Percentiles rank a stretch among this genome's conserved stretches.
These are phyloP conservation scores for Oscheius myriophilus DNA, from an alignment of 2,888 invertebrate species.

Conservation along the genomic window DNA sequence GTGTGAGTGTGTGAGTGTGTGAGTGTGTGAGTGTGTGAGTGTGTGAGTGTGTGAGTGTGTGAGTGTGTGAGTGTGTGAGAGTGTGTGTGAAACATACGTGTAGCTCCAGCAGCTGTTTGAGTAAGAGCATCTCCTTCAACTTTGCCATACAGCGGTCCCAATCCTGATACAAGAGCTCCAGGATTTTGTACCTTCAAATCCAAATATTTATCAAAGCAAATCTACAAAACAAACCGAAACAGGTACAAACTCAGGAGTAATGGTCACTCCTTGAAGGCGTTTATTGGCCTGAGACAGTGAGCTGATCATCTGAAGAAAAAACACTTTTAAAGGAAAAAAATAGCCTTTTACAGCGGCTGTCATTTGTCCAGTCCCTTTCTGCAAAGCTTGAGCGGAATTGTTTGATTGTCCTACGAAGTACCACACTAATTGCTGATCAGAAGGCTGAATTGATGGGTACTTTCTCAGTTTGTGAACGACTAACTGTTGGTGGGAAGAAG, in stretches of 20 bases:
- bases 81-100: slow-evolving; percentile 4
- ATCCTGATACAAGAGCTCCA: slow-evolving; percentile 31
- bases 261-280: slow-evolving; percentile 36
- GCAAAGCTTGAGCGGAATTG: slow-evolving; percentile 45
- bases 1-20: too few species aligned
- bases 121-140: slow-evolving; percentile 55
- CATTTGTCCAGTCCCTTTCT: slow-evolving; percentile 45
- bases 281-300: slow-evolving; percentile 44
- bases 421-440: slow-evolving; percentile 43
- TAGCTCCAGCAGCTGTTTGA: slow-evolving; percentile 40
- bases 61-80: too few species aligned
- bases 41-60: too few species aligned
- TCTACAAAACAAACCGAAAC: slow-evolving; percentile 29
- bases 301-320: slow-evolving; percentile 54
- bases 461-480: neutral
- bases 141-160: slow-evolving; percentile 53
- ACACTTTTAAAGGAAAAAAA: too few species aligned
- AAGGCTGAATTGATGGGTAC: slow-evolving; percentile 21
- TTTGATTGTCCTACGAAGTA: slow-evolving; percentile 58
- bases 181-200: slow-evolving; percentile 44
- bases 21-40: too few species aligned
- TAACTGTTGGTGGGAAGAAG: slow-evolving; percentile 49
- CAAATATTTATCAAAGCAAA: neutral
- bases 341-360: slow-evolving; percentile 53
- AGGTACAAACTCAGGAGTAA: slow-evolving; percentile 41